Evolutionary conservation across 2,113 vertebrate species (phyloP).

Genomic region (Phrynocephalus versicolor): DNA sequence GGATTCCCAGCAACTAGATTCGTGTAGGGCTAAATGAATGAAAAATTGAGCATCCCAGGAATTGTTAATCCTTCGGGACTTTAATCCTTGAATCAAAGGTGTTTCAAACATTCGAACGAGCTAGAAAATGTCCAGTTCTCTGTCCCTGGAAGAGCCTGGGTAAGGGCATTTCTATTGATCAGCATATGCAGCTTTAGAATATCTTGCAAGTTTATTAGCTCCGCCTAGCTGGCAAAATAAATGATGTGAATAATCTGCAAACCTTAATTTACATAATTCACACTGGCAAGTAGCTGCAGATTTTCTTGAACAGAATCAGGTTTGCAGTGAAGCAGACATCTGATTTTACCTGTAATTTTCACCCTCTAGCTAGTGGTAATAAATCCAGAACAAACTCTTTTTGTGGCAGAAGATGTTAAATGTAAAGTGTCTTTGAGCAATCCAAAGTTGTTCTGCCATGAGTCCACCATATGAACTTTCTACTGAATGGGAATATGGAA

Average conservation of each 20-base stretch:
- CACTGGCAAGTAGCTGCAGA: neutral
- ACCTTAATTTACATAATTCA: neutral
- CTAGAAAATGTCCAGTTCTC: neutral
- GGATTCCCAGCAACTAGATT: conserved; percentile 1
- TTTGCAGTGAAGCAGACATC: neutral
- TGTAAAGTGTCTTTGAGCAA: neutral
- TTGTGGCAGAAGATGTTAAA: neutral
- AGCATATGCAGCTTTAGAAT: neutral
- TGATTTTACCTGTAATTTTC: neutral
- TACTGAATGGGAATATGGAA: neutral
- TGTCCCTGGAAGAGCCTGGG: neutral
- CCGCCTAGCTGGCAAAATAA: neutral
- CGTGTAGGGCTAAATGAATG: neutral
- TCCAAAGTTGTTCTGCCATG: neutral
- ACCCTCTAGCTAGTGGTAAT: neutral
- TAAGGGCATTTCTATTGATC: neutral
- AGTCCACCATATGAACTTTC: neutral
- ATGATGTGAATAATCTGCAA: neutral
- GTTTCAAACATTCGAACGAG: neutral
- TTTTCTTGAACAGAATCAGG: neutral
- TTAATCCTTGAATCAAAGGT: neutral
- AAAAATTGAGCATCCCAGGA: neutral
- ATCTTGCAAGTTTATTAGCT: neutral
- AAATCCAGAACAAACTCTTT: neutral
- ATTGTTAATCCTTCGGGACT: neutral